Evolutionary conservation across 1,140 invertebrate species (phyloP).

Genomic region (Mercenaria mercenaria): DNA sequence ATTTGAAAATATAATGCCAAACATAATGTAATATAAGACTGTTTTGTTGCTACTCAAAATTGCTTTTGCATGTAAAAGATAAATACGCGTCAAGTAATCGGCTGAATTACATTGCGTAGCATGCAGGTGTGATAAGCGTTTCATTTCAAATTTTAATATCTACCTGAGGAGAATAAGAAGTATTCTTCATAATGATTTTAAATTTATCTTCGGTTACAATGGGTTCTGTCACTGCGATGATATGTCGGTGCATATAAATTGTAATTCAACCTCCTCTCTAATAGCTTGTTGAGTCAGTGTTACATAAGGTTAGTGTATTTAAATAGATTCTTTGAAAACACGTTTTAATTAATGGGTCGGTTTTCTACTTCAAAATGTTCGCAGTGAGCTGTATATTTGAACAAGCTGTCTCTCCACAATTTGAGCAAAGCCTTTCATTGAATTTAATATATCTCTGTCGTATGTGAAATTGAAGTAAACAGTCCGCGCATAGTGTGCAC

Average conservation of each 20-base stretch:
- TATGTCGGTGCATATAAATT: conserved; percentile 12
- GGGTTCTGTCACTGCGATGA: conserved; percentile 1
- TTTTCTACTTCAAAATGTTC: conserved; percentile 8
- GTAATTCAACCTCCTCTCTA: conserved; percentile 16
- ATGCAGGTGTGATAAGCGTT: conserved; percentile 1
- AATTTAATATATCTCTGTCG: background rate
- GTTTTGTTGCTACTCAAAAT: background rate
- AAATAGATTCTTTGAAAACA: conserved; percentile 7
- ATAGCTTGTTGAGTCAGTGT: background rate
- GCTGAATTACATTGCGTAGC: background rate
- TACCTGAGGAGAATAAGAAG: background rate
- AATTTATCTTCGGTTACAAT: conserved; percentile 28
- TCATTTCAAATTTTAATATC: conserved; percentile 3
- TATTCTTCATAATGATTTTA: background rate
- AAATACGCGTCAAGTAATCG: background rate
- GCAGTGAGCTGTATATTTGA: background rate
- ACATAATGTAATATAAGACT: background rate
- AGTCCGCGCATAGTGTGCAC: background rate
- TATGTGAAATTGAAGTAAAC: conserved; percentile 8
- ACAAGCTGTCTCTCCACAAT: background rate
- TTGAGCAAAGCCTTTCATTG: background rate
- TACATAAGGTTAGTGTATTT: background rate
- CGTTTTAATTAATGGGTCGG: conserved; percentile 19
- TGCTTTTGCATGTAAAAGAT: conserved; percentile 1
- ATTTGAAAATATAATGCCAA: background rate